Evolutionary conservation across 2,888 invertebrate genomes (phyloP), one percentile per base, ranked within the genome.

Genomic region (Sceliomorpha sp.): DNA sequence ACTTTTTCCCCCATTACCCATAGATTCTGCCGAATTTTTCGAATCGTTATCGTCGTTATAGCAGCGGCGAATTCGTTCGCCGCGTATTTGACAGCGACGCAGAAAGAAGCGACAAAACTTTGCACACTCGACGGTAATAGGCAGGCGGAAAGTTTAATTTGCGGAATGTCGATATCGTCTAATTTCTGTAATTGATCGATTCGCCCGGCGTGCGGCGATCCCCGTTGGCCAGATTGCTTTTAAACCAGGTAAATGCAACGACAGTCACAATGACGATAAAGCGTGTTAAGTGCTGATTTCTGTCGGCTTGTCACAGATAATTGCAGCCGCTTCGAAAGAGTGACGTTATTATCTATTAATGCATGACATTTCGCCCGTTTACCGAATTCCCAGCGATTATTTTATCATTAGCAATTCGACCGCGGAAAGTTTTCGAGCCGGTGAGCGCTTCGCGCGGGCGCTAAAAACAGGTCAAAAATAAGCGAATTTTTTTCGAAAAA

Each of bases 211-310:
- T 8, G 14, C 26, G 14, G 27, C 26, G 14, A 20, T 31, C 8
- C 8, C 24, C 31, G 36, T 31, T 29, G 24, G 24, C 4, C 27
- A 32, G 29, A 31, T 51, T 31, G 31, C 32, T 36, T 32, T 48
- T 14, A 44, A 66, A 60, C 53, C 37, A 40, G 62, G 55, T 56
- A 59, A 69, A 66, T 47, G 62, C 67, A 67, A 73, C 63, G 69
- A 71, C 69, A 62, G 68, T 68, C 62, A 69, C 66, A 39, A 31
- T 40, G 24, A 9, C 63, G 48, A 53, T 70, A 66, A 67, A 68
- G 58, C 62, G 68, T 69, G 55, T 64, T 60, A 53, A 70, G 67
- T 67, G 67, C 67, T 50, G 67, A 69, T 67, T 64, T 66, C 66
- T 60, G 63, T 63, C 51, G 51, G 48, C 58, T 69, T 58, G 69